A percentile compares a stretch with the other conserved stretches of the same genome.
Evolutionary conservation across 2,888 invertebrate genomes (phyloP).

Genomic region (Drosophila mettleri): DNA sequence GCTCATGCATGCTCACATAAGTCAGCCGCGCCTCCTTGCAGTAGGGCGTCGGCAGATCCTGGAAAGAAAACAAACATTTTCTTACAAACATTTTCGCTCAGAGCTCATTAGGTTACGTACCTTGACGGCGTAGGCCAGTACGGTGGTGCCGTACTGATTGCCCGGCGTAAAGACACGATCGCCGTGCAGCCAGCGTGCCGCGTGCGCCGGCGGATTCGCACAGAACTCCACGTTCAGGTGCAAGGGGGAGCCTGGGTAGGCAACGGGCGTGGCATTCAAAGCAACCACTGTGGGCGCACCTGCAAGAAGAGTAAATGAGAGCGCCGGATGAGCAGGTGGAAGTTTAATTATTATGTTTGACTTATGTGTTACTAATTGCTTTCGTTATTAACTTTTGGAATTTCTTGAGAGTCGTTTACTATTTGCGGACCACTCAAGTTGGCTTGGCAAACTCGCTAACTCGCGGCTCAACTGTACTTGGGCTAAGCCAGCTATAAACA

Average conservation of each 20-base stretch:
- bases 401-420: conserved; percentile 10
- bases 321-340: neutral
- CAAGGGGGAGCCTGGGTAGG: conserved; percentile 89
- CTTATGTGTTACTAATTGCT: conserved; percentile 6
- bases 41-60: conserved; percentile 85
- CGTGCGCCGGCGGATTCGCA: conserved; percentile 89
- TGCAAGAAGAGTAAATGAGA: conserved; percentile 82
- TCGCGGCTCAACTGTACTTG: conserved; percentile 48
- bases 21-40: conserved; percentile 85
- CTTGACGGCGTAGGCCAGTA: conserved; percentile 85
- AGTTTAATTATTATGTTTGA: conserved; percentile 4
- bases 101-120: conserved; percentile 60
- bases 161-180: conserved; percentile 85
- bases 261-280: conserved; percentile 88
- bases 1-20: conserved; percentile 85
- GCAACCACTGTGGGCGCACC: conserved; percentile 89
- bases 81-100: neutral
- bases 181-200: conserved; percentile 85
- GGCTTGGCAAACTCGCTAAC: conserved; percentile 37
- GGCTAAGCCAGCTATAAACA: conserved; percentile 32
- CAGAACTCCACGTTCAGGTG: conserved; percentile 91
- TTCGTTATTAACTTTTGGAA: conserved; percentile 23
- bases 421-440: conserved; percentile 24
- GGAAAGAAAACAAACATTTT: neutral
- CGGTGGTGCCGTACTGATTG: conserved; percentile 85